phyloP scores from a whole-genome alignment of 2,797 vertebrate species.

The Oryzias dopingdopingensis region DNA sequence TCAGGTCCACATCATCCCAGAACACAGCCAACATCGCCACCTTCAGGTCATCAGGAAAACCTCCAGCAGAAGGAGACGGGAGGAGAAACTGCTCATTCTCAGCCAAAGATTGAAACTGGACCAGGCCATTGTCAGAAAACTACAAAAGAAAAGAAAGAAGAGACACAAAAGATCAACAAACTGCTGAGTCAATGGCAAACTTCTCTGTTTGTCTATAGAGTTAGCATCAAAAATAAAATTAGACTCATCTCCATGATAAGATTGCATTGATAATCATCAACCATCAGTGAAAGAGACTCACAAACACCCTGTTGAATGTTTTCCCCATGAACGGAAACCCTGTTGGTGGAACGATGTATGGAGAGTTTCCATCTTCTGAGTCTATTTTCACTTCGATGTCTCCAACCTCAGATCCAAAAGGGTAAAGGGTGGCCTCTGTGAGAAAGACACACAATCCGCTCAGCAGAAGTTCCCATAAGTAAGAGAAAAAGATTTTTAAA shows the following conservation, averaged over 20 bases:
- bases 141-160: constrained; percentile 33
- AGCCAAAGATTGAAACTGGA: constrained; percentile 77
- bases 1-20: constrained; percentile 84
- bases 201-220: no score
- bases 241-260: no score
- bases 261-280: no score
- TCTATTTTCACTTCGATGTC: constrained; percentile 66
- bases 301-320: constrained; percentile 76
- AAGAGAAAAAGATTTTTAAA: no score
- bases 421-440: constrained; percentile 77
- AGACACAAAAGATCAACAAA: constrained; percentile 7
- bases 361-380: constrained; percentile 78
- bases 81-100: constrained; percentile 78
- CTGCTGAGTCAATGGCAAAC: no score
- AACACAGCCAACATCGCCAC: constrained; percentile 78
- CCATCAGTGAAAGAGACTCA: constrained; percentile 60
- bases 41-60: constrained; percentile 72
- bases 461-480: no score
- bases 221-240: no score
- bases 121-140: constrained; percentile 85
- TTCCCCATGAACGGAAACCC: constrained; percentile 79
- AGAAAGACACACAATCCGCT: constrained; percentile 9
- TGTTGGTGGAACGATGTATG: constrained; percentile 74
- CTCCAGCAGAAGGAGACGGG: constrained; percentile 69
- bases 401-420: constrained; percentile 76